A percentile compares a stretch with the other conserved stretches of the same genome.
These are phyloP conservation scores for Platysteira castanea DNA, from an alignment of 2,113 vertebrate genomes.

Conservation along the genomic window DNA sequence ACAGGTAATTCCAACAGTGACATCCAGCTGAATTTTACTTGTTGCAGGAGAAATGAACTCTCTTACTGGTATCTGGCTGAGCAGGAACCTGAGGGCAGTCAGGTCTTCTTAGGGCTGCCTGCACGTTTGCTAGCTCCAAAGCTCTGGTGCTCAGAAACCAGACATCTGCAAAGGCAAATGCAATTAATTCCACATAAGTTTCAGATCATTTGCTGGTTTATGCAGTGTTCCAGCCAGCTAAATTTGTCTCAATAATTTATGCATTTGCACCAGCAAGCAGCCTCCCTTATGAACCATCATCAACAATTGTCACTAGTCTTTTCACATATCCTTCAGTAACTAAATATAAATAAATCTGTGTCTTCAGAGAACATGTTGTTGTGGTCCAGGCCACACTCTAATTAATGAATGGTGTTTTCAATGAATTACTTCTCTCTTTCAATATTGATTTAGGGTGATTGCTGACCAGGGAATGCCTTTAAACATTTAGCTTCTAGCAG, in stretches of 20 bases:
- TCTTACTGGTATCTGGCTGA: not conserved
- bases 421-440: constrained; percentile 1
- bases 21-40: not conserved
- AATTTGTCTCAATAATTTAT: constrained; percentile 39
- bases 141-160: not conserved
- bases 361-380: not conserved
- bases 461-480: not conserved
- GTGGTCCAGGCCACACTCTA: not conserved
- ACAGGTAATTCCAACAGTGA: not conserved
- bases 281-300: not conserved
- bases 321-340: not conserved
- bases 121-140: not conserved
- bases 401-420: constrained; percentile 26
- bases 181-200: not conserved
- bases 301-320: not conserved
- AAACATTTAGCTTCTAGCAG: not conserved
- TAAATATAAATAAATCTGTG: not conserved
- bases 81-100: not conserved
- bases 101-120: not conserved
- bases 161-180: not conserved
- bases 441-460: constrained; percentile 35
- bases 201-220: constrained; percentile 22
- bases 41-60: not conserved
- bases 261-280: constrained; percentile 18
- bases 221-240: constrained; percentile 10